phyloP scores from a whole-genome alignment of 2,113 vertebrate species.

The Pteropus alecto region DNA sequence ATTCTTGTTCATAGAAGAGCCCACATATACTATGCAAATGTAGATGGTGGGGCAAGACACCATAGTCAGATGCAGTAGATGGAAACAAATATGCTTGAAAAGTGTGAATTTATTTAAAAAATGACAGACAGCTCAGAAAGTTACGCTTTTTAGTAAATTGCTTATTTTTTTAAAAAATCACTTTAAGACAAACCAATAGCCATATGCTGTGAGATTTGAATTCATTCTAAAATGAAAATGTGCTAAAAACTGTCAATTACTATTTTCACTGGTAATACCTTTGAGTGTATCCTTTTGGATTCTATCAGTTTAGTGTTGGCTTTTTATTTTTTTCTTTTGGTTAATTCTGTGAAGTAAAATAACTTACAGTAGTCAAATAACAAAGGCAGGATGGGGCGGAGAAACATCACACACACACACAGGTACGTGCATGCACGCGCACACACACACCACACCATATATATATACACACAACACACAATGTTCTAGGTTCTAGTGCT shows the following conservation, averaged over 20 bases:
- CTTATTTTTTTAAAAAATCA: slow-evolving; percentile 63
- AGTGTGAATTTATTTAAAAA: slow-evolving; percentile 64
- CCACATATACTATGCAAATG: neutral
- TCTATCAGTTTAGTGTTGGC: slow-evolving; percentile 35
- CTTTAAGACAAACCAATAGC: slow-evolving; percentile 71
- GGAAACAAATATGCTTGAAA: slow-evolving; percentile 60
- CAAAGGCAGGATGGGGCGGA: neutral
- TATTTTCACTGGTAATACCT: slow-evolving; percentile 7
- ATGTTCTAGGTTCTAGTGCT: neutral
- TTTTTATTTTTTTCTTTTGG: neutral
- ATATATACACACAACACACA: neutral
- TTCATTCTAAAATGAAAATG: slow-evolving; percentile 60
- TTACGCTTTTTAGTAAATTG: slow-evolving; percentile 66
- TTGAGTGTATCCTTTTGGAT: slow-evolving; percentile 35
- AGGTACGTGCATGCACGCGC: neutral
- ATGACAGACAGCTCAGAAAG: slow-evolving; percentile 55
- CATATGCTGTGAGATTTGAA: slow-evolving; percentile 71
- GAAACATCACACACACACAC: neutral
- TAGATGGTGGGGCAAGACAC: neutral
- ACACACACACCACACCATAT: no score
- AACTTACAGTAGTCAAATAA: neutral
- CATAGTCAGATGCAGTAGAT: neutral
- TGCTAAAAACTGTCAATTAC: slow-evolving; percentile 72
- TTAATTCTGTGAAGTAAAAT: slow-evolving; percentile 18
- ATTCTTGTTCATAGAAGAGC: neutral